These are phyloP conservation scores for Nyleta sp. DNA, from an alignment of 2,888 invertebrate genomes.

Conservation along the genomic window DNA sequence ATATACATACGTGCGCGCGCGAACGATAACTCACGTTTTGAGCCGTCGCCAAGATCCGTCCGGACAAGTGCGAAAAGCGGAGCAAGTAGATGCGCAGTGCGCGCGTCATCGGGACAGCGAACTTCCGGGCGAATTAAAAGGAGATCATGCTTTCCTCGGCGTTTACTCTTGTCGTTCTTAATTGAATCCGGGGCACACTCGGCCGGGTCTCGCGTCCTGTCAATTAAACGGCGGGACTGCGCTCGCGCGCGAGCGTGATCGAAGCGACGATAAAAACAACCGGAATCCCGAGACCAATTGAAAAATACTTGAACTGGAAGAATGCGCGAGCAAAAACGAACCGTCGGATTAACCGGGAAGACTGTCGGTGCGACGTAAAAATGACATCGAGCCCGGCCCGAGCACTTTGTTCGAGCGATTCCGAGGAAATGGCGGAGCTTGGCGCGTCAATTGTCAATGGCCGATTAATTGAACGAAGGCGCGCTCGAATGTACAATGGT, in stretches of 20 bases:
- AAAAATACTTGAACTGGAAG: slow-evolving; percentile 49
- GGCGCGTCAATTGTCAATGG: slow-evolving; percentile 31
- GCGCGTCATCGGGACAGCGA: background rate
- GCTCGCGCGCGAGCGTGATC: slow-evolving; percentile 8
- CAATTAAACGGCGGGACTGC: slow-evolving; percentile 31
- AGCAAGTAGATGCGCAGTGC: slow-evolving; percentile 16
- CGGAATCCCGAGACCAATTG: slow-evolving; percentile 42
- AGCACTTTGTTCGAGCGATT: slow-evolving; percentile 12
- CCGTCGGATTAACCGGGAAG: slow-evolving; percentile 31
- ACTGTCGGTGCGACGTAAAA: slow-evolving; percentile 25
- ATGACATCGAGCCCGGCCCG: slow-evolving; percentile 15
- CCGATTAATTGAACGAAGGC: slow-evolving; percentile 25
- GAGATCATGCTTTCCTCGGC: slow-evolving; percentile 31
- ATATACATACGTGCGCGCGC: slow-evolving; percentile 34
- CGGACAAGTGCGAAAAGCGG: slow-evolving; percentile 11
- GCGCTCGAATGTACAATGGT: background rate
- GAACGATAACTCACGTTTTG: slow-evolving; percentile 39
- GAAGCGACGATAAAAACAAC: slow-evolving; percentile 34
- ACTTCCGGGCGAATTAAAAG: slow-evolving; percentile 25
- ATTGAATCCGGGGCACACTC: slow-evolving; percentile 46
- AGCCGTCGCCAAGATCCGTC: slow-evolving; percentile 36
- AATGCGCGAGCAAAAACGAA: slow-evolving; percentile 42
- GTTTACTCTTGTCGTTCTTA: slow-evolving; percentile 34
- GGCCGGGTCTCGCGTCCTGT: slow-evolving; percentile 29
- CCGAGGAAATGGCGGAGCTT: background rate